Conservation (phyloP, 2,113 vertebrate genomes). For the Elaphurus davidianus region DNA sequence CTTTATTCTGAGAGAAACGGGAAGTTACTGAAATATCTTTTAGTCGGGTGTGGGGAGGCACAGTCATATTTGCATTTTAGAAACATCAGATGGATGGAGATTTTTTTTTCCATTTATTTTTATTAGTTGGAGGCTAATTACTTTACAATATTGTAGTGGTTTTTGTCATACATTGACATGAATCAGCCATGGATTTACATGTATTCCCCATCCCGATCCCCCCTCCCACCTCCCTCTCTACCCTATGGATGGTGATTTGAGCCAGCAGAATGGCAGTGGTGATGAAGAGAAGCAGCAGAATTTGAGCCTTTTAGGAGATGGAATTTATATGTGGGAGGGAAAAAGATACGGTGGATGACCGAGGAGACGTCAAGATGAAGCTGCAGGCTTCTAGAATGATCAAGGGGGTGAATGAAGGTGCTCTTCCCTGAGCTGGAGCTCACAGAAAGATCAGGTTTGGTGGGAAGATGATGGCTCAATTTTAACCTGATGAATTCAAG, state of each 20-base stretch:
- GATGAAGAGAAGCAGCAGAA: not conserved
- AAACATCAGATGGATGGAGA: not conserved
- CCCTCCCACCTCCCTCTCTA: too few relatives aligned
- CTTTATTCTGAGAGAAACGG: not conserved
- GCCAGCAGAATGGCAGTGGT: not conserved
- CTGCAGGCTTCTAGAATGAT: not conserved
- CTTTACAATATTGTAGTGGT: too few relatives aligned
- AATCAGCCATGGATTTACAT: too few relatives aligned
- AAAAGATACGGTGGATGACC: not conserved
- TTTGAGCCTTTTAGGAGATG: not conserved
- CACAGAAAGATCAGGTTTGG: not conserved
- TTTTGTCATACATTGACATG: too few relatives aligned
- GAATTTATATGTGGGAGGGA: not conserved
- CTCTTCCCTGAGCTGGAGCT: not conserved
- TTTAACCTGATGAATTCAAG: not conserved
- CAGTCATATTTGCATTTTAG: not conserved
- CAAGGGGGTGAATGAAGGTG: not conserved
- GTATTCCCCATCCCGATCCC: too few relatives aligned
- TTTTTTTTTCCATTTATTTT: too few relatives aligned
- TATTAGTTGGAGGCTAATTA: too few relatives aligned
- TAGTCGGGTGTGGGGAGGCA: rapidly evolving
- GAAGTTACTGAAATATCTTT: not conserved
- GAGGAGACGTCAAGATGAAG: not conserved
- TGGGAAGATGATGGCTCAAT: not conserved
- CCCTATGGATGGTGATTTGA: not conserved